Percentiles rank a stretch among this genome's conserved stretches.
These are phyloP conservation scores for Ptychadena robeensis DNA, from an alignment of 2,797 vertebrate genomes.

Conservation along the genomic window DNA sequence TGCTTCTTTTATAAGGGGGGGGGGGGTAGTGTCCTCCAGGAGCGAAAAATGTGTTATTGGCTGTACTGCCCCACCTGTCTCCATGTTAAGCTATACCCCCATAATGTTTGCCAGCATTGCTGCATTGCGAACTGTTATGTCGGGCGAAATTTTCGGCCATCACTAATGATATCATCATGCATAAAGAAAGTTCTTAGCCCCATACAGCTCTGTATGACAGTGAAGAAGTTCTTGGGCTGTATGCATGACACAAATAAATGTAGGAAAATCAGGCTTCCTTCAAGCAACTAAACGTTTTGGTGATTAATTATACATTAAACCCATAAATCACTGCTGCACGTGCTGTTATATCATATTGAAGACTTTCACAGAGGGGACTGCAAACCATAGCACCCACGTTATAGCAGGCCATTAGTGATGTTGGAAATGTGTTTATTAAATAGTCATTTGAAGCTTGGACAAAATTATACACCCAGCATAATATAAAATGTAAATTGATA, in stretches of 20 bases:
- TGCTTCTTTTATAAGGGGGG: too few relatives aligned
- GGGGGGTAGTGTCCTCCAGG: too few relatives aligned
- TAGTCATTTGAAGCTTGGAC: neutral
- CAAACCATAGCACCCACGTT: neutral
- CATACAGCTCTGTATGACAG: neutral
- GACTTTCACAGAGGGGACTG: neutral
- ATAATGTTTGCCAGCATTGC: too few relatives aligned
- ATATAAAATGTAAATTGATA: conserved; percentile 1
- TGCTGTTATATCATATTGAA: neutral
- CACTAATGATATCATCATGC: neutral
- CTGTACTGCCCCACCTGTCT: too few relatives aligned
- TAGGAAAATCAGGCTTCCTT: conserved; percentile 19
- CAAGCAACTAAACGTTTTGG: conserved; percentile 3
- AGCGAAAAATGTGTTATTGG: too few relatives aligned
- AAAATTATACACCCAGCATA: conserved; percentile 12
- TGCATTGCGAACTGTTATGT: too few relatives aligned
- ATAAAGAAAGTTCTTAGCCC: neutral
- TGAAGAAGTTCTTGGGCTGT: neutral
- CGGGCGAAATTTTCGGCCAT: too few relatives aligned
- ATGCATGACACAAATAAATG: conserved; percentile 6
- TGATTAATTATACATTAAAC: conserved; percentile 35
- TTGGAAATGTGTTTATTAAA: conserved; percentile 18
- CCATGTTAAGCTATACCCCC: too few relatives aligned
- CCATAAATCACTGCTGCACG: conserved; percentile 25
- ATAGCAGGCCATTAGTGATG: conserved; percentile 32